A percentile compares a stretch with the other conserved stretches of the same genome.
Conservation (phyloP, 1,140 invertebrate species). For the Drosophila aff. region DNA sequence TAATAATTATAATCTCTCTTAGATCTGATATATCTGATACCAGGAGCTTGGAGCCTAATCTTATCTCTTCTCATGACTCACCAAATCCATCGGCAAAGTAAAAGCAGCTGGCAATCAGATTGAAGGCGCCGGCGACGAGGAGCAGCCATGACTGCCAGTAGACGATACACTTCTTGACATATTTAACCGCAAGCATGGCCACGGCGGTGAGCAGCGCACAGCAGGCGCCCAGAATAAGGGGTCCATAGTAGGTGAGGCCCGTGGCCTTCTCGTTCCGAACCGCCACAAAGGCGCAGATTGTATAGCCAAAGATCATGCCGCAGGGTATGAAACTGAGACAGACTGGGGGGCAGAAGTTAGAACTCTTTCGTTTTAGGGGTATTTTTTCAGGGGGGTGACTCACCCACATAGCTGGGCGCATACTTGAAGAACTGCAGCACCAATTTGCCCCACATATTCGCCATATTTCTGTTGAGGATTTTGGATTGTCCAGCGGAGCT, state of each 20-base stretch:
- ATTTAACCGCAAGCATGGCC: constrained; percentile 63
- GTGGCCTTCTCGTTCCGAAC: constrained; percentile 46
- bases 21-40: background rate
- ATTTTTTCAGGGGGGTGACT: constrained; percentile 27
- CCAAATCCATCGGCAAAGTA: constrained; percentile 77
- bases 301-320: constrained; percentile 79
- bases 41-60: background rate
- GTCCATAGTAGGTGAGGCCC: constrained; percentile 66
- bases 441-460: constrained; percentile 69
- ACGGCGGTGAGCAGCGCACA: constrained; percentile 52
- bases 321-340: constrained; percentile 75
- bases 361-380: background rate
- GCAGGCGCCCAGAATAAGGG: constrained; percentile 72
- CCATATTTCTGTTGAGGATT: constrained; percentile 42
- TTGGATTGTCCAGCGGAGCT: background rate
- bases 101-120: constrained; percentile 76
- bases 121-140: constrained; percentile 52
- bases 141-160: constrained; percentile 75
- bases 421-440: constrained; percentile 74
- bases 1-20: background rate
- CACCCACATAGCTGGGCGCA: constrained; percentile 78
- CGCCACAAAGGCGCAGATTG: constrained; percentile 73
- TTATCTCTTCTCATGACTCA: constrained; percentile 42
- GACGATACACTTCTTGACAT: constrained; percentile 64
- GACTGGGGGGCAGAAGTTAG: constrained; percentile 34